These are phyloP conservation scores for Mythimna ferrago DNA, from an alignment of 2,888 invertebrate species.

Conservation along the genomic window DNA sequence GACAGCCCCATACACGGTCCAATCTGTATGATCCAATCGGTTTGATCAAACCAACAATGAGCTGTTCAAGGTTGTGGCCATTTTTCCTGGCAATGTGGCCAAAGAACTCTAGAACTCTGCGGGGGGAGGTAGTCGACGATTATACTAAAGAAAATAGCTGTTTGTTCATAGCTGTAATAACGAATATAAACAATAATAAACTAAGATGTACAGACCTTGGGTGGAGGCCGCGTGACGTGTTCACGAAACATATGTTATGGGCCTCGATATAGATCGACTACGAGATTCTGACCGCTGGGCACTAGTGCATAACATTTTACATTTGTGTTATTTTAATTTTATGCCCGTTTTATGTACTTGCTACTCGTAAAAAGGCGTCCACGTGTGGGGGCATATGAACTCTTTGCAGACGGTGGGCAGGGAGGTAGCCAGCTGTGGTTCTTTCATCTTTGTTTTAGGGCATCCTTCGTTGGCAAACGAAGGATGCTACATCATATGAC, in stretches of 20 bases:
- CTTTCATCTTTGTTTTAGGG: no score
- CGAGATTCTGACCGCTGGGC: slow-evolving; percentile 15
- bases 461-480: no score
- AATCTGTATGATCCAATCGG: no score
- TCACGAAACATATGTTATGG: slow-evolving; percentile 38
- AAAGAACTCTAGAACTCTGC: no score
- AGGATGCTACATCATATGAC: no score
- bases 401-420: not conserved
- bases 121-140: no score
- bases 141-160: no score
- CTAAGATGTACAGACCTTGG: slow-evolving; percentile 40
- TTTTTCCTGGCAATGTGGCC: no score
- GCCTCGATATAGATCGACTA: slow-evolving; percentile 31
- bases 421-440: not conserved
- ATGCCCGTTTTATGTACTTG: slow-evolving; percentile 3
- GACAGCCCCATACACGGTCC: no score
- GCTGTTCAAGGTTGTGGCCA: no score
- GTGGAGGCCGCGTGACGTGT: slow-evolving; percentile 53
- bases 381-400: not conserved
- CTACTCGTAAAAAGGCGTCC: not conserved
- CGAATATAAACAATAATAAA: slow-evolving; percentile 48
- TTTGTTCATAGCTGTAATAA: not conserved
- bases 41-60: no score
- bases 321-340: slow-evolving; percentile 17
- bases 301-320: slow-evolving; percentile 12